Evolutionary conservation across 2,888 invertebrate genomes (phyloP), one percentile per base, ranked within the genome.

Genomic region (Thereva nobilitata): DNA sequence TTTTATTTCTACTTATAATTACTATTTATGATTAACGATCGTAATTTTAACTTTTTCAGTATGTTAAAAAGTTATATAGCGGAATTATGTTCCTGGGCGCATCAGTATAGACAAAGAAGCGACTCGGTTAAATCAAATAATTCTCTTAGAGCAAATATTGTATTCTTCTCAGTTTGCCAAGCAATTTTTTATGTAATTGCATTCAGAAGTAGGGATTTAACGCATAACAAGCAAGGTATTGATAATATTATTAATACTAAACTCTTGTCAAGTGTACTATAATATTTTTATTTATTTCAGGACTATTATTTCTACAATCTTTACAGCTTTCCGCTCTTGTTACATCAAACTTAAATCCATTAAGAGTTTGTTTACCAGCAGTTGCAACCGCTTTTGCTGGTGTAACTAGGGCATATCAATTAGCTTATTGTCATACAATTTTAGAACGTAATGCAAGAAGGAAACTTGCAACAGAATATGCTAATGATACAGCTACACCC

Each of bases 131-230:
- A 75, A 52, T 74, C 74, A 12, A 79, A 78, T 66, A 72, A 75
- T 55, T 88, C 89, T 72, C 75, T 87, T 0, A 86, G 88, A 73
- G 86, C 89, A 0, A 96, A 98, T 77, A 85, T 88, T 4, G 90
- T 95, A 0, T 98, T 98, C 82, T 96, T 95, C 77, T 88, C 92
- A 1, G 87, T 95, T 4, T 96, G 96, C 73, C 97, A 98, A 79
- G 89, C 93, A 0, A 83, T 97, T 52, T 97, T 98, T 82, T 96
- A 97, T 80, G 84, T 96, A 10, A 89, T 98, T 68, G 91, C 93
- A 0, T 97, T 96, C 78, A 87, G 95, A 68, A 91, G 94, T 77
- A 89, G 89, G 73, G 91, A 95, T 76, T 83, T 97, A 72, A 87
- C 93, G 50, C 84, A 84, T 66, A 86, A 84, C 73, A 88, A 88